Evolutionary conservation across 1,140 invertebrate species (phyloP).

Genomic region (Zelostemma sp.): DNA sequence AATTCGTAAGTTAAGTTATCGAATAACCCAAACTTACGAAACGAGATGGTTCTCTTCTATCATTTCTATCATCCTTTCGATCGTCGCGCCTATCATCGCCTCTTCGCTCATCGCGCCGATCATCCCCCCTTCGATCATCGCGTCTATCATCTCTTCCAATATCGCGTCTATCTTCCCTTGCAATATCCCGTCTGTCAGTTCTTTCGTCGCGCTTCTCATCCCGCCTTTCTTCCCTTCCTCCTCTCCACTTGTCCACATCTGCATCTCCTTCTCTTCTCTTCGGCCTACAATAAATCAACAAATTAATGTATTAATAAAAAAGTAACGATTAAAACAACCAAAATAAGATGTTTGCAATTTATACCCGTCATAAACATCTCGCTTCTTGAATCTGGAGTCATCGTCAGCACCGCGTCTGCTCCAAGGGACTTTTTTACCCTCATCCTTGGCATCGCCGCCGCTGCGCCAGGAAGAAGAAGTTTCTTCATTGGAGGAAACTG

Average conservation of each 20-base stretch:
- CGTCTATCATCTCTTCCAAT: conserved; percentile 10
- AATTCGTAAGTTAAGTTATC: neutral
- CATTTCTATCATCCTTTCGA: conserved; percentile 41
- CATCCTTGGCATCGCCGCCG: conserved; percentile 35
- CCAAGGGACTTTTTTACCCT: conserved; percentile 35
- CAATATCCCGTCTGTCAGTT: conserved; percentile 10
- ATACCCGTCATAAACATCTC: too few relatives aligned
- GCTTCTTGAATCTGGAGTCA: conserved; percentile 22
- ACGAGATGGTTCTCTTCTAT: conserved; percentile 49
- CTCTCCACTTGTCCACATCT: conserved; percentile 12
- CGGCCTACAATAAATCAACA: conserved; percentile 8
- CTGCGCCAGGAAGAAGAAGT: conserved; percentile 32
- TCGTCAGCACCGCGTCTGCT: conserved; percentile 35
- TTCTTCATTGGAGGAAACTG: neutral
- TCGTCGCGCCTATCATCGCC: too few relatives aligned
- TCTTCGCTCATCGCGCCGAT: too few relatives aligned
- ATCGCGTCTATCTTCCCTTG: conserved; percentile 20
- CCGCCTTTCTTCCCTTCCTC: conserved; percentile 15
- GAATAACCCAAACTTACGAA: conserved; percentile 34
- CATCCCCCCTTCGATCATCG: too few relatives aligned
- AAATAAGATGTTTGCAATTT: too few relatives aligned
- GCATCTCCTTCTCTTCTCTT: conserved; percentile 13
- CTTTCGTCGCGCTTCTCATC: too few relatives aligned
- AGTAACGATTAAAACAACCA: too few relatives aligned
- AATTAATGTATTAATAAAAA: too few relatives aligned